Percentiles rank a stretch among this genome's conserved stretches.
These are phyloP conservation scores for Lutjanus campechanus DNA, from an alignment of 2,797 vertebrate species.

Conservation along the genomic window DNA sequence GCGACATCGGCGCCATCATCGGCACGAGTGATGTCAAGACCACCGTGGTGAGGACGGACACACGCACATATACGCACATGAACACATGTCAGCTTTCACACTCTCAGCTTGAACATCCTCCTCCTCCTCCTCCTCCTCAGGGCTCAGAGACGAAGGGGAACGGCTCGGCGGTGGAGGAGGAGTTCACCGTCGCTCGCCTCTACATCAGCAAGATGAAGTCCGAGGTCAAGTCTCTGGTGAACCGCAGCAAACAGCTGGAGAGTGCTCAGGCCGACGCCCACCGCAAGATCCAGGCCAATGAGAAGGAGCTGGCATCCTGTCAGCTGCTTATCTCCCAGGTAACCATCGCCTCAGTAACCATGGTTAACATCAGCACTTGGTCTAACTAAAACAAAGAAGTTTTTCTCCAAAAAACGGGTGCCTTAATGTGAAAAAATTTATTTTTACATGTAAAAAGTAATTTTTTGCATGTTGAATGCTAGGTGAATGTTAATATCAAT, in stretches of 20 bases:
- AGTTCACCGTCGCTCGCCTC: slow-evolving; percentile 93
- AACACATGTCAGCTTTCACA: not conserved
- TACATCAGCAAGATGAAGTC: slow-evolving; percentile 96
- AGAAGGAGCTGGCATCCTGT: slow-evolving; percentile 92
- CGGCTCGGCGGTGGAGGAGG: slow-evolving; percentile 90
- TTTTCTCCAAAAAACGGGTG: no score
- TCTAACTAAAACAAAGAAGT: no score
- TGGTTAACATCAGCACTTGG: no score
- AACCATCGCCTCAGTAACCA: not conserved
- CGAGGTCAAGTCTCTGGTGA: slow-evolving; percentile 93
- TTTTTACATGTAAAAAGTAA: no score
- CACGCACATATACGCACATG: not conserved
- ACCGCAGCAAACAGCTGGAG: slow-evolving; percentile 93
- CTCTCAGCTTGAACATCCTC: not conserved
- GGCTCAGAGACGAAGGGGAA: slow-evolving; percentile 84
- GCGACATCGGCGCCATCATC: slow-evolving; percentile 91
- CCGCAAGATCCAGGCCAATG: slow-evolving; percentile 92
- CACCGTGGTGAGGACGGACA: slow-evolving; percentile 70
- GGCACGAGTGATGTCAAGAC: slow-evolving; percentile 90
- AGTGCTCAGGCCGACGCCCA: slow-evolving; percentile 89
- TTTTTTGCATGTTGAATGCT: no score
- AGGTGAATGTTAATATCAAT: no score
- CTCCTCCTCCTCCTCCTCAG: slow-evolving; percentile 7
- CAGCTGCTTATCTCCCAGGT: slow-evolving; percentile 95
- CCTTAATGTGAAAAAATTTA: no score